Base-by-base conservation (phyloP, 1,140 invertebrate genomes). In the Papilio machaon region DNA sequence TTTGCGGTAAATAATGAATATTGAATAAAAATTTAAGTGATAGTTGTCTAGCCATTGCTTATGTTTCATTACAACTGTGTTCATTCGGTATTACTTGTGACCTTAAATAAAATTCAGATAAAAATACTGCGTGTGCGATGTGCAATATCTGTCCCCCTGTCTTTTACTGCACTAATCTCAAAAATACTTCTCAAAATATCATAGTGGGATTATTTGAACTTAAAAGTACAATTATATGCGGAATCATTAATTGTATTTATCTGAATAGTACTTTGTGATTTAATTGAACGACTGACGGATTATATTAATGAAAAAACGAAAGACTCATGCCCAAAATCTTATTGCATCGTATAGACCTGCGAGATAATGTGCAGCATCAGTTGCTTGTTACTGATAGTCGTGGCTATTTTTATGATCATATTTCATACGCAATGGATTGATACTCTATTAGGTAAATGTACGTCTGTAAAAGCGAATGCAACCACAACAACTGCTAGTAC, bases 361-460 rank as follows among this genome's bases (percentile, higher is more conserved):
- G 38, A 79, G 10, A 79, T 79, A 64, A 79, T 79, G 77, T 79
- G 77, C 58, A 79, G 35, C 9, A 67, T 79, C 54, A 79, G 54
- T 79, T 79, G 77, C 77, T 64, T 79, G 10, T 17, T 67, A 15
- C 9, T 67, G 13, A 19, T 79, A 67, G 35, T 46, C 17, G 54
- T 19, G 11, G 58, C 58, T 35, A 64, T 79, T 43, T 79, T 79
- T 38, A 64, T 79, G 35, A 52, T 79, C 19, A 35, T 64, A 79
- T 79, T 79, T 35, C 54, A 79, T 38, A 79, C 77, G 11, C 35
- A 79, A 64, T 79, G 77, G 77, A 79, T 79, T n/a, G 58, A 79
- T 46, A 67, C 46, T n/a, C 9, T 79, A 13, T 19, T 79, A 43
- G 58, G 58, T 9, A 79, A 67, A 43, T 79, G 77, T 6, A 5